Conservation (phyloP, 1,140 invertebrate genomes). For the Calycopis cecrops region DNA sequence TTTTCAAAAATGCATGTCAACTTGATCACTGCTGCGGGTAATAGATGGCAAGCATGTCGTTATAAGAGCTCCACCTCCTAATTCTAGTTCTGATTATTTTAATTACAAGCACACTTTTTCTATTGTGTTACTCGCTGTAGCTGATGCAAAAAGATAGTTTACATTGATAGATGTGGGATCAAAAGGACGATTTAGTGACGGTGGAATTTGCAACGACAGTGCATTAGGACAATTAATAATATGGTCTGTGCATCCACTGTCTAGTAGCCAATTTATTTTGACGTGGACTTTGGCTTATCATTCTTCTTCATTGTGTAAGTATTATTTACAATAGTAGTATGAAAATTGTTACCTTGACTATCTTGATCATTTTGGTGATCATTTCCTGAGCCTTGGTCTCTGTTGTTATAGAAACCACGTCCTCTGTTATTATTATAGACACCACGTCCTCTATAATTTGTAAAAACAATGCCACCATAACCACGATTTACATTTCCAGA, state of each 20-base stretch:
- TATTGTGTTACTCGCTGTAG: no score
- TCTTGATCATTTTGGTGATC: neutral
- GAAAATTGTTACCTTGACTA: constrained; percentile 13
- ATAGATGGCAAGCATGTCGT: no score
- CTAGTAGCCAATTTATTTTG: constrained; percentile 42
- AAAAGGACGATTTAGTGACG: no score
- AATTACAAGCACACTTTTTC: no score
- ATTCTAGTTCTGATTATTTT: no score
- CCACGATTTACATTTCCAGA: constrained; percentile 1
- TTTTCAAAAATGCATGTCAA: no score
- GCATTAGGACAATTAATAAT: no score
- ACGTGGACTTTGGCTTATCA: constrained; percentile 17
- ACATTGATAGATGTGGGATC: no score
- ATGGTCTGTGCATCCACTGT: constrained; percentile 47
- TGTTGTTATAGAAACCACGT: neutral
- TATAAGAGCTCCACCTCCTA: no score
- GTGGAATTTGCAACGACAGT: no score
- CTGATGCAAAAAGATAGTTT: no score
- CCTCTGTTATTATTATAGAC: neutral
- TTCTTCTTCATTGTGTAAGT: constrained; percentile 13
- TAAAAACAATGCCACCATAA: neutral
- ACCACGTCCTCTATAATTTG: neutral
- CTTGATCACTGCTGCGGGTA: no score
- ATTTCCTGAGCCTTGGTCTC: neutral
- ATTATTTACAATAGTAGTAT: constrained; percentile 17